These are phyloP conservation scores for Listrodromus nycthemerus DNA, from an alignment of 2,888 invertebrate species.

Conservation along the genomic window DNA sequence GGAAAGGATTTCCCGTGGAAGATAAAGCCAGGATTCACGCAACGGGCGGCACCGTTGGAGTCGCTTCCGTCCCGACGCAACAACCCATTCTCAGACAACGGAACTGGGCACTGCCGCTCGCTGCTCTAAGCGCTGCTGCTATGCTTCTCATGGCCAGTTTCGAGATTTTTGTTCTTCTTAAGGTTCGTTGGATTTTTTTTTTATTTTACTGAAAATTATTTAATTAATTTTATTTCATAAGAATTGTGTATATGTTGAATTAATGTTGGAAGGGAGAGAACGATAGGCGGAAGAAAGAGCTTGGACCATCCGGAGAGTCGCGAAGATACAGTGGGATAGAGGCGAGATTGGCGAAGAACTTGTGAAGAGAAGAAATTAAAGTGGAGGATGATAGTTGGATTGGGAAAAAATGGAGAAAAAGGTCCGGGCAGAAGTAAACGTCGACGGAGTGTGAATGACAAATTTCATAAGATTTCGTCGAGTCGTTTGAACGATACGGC, in stretches of 20 bases:
- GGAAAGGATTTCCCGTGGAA: slow-evolving; percentile 68
- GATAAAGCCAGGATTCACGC: slow-evolving; percentile 65
- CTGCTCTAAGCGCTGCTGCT: slow-evolving; percentile 93
- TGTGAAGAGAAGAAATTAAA: no score
- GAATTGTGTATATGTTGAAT: no score
- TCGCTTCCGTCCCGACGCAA: slow-evolving; percentile 77
- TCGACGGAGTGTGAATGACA: neutral
- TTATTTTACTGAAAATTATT: neutral
- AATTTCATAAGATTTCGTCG: neutral
- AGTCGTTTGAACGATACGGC: neutral
- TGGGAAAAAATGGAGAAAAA: neutral
- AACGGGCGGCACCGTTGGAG: slow-evolving; percentile 77
- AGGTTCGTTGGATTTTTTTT: slow-evolving; percentile 73
- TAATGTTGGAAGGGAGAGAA: no score
- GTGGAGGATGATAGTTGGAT: neutral
- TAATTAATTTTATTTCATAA: no score
- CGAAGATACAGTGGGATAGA: neutral
- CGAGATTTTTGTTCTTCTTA: slow-evolving; percentile 94
- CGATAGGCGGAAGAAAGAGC: no score
- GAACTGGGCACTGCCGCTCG: slow-evolving; percentile 95
- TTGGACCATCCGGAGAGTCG: no score
- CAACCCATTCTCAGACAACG: slow-evolving; percentile 88
- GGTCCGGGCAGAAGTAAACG: neutral
- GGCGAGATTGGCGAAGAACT: neutral
- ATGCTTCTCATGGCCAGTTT: slow-evolving; percentile 94